Conservation (phyloP, 2,888 invertebrate species). For the Archips crataeganus region DNA sequence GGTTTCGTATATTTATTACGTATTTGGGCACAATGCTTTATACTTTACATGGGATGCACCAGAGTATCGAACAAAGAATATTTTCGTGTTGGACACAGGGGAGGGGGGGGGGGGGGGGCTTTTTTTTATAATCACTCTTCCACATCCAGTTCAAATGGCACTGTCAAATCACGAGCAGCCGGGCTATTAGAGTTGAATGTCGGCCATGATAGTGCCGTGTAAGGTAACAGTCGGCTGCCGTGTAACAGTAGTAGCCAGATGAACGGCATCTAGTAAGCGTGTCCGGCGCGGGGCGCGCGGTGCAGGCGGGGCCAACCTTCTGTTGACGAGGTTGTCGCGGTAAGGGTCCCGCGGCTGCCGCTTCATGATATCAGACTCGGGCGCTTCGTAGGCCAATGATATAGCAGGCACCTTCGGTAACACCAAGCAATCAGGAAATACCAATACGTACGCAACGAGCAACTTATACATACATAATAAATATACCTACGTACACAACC, state of each 20-base stretch:
- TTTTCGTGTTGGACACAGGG: conserved; percentile 56
- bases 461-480: conserved; percentile 69
- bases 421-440: conserved; percentile 84
- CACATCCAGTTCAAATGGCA: conserved; percentile 79
- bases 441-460: conserved; percentile 60
- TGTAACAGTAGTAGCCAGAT: conserved; percentile 74
- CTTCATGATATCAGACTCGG: conserved; percentile 99
- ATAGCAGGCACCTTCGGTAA: conserved; percentile 97
- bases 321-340: conserved; percentile 99
- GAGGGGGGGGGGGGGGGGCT: conserved; percentile 46
- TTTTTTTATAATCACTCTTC: conserved; percentile 78
- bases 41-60: conserved; percentile 31
- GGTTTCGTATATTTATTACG: conserved; percentile 59
- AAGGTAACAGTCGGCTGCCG: conserved; percentile 67
- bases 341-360: conserved; percentile 98
- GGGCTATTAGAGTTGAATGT: conserved; percentile 61
- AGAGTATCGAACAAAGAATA: conserved; percentile 49
- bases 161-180: conserved; percentile 76
- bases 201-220: not conserved
- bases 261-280: conserved; percentile 71
- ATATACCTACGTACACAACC: conserved; percentile 66
- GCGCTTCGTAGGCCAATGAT: conserved; percentile 99
- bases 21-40: conserved; percentile 44
- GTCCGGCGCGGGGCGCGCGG: conserved; percentile 48
- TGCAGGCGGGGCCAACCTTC: conserved; percentile 91